Base-by-base conservation (phyloP, 92 coral and sea anemone species). In the Desmophyllum pertusum region DNA sequence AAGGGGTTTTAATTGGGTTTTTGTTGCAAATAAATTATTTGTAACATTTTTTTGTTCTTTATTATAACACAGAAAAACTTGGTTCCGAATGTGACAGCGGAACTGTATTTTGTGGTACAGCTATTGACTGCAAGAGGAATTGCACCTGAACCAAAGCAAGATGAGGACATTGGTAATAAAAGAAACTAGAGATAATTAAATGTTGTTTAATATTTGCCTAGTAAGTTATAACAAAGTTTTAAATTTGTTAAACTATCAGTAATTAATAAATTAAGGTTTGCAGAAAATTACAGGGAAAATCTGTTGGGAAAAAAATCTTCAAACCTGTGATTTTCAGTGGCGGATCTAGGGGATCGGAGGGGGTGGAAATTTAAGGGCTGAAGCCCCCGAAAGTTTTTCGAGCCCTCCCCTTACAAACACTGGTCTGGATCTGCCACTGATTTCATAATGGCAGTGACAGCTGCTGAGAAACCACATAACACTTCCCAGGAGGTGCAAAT, bases 71-170 rank as follows among this genome's bases (percentile, higher is more conserved):
- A 96, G 99, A 85, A 69, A 35, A 94, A 90, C 73, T 78, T 94
- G 59, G 98, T 96, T 68, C 99, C 99, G 33, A 96, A 96, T 73
- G 52, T 96, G 46, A 93, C 94, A 30, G 95, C 95, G 67, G 99
- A 96, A 59, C 69, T 96, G 72, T 94, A 93, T 70, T 96, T 96
- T 83, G 90, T 96, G 73, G 91, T 93, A 18, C 99, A 96, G 67
- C 90, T 96, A 43, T 89, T 96, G 61, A 96, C 96, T 11, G 91
- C 91, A 39, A 85, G 88, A 83, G 90, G 88, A 31, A 74, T 51
- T 51, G 23, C 78, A 4, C 87, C 70, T 0, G 82, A 70, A 51
- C 19, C 61, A 70, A 69, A 68, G 75, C 75, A 48, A 46, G 71
- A 36, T 45, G 36, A 68, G 6, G 81, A 59, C 14, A 23, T 13